Percentiles rank a stretch among this genome's conserved stretches.
phyloP scores from a whole-genome alignment of 2,888 invertebrate species.

The Idaea dimidiata region DNA sequence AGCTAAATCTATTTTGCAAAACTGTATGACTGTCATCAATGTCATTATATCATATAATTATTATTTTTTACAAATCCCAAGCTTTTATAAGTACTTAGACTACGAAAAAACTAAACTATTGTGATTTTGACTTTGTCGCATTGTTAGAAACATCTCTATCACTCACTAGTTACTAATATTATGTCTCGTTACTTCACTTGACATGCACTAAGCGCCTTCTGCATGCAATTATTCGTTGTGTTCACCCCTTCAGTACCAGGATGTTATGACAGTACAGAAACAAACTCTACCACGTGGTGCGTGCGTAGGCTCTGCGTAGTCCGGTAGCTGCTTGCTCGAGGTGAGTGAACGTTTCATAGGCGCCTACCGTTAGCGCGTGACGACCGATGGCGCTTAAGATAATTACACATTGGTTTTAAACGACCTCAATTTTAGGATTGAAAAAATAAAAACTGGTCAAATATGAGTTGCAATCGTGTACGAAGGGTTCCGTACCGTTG shows the following conservation, averaged over 20 bases:
- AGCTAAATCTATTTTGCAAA: too few relatives aligned
- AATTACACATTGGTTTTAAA: slow-evolving; percentile 18
- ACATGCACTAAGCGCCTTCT: too few relatives aligned
- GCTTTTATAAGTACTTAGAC: too few relatives aligned
- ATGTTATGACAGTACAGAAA: slow-evolving; percentile 41
- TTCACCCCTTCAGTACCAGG: slow-evolving; percentile 31
- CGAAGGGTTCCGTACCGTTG: background rate
- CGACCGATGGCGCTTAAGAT: slow-evolving; percentile 32
- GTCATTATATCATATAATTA: too few relatives aligned
- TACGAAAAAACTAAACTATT: too few relatives aligned
- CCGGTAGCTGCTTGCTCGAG: slow-evolving; percentile 34
- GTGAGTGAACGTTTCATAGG: slow-evolving; percentile 51
- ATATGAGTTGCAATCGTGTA: background rate
- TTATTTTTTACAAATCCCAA: too few relatives aligned
- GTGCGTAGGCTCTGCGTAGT: slow-evolving; percentile 28
- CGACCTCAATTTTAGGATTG: slow-evolving; percentile 6
- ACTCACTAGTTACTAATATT: too few relatives aligned
- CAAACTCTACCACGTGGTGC: slow-evolving; percentile 33
- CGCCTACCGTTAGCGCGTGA: slow-evolving; percentile 45
- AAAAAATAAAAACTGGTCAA: background rate
- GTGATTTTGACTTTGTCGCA: too few relatives aligned
- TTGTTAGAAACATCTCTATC: too few relatives aligned
- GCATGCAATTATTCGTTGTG: too few relatives aligned
- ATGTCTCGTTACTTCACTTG: too few relatives aligned
- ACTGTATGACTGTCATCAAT: too few relatives aligned